These are phyloP conservation scores for Tenthredo mesomela DNA, from an alignment of 2,888 invertebrate species.

Conservation along the genomic window DNA sequence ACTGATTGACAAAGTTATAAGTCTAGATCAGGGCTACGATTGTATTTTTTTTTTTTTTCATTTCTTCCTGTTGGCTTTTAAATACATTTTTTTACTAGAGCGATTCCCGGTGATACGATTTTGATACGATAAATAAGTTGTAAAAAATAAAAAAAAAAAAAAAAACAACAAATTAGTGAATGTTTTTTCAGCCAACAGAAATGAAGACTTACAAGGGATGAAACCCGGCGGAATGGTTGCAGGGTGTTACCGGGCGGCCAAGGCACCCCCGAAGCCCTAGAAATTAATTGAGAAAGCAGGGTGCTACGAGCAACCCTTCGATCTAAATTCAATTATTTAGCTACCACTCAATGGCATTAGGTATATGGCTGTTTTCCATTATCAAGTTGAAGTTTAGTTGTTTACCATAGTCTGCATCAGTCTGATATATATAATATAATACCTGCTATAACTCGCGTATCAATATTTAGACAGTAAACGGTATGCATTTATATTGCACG, in stretches of 20 bases:
- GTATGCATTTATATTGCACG: background rate
- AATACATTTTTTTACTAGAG: no score
- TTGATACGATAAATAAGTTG: background rate
- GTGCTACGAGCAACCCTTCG: slow-evolving; percentile 67
- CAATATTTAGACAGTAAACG: background rate
- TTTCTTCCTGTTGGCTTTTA: background rate
- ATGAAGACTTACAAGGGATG: slow-evolving; percentile 69
- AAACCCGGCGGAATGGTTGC: slow-evolving; percentile 55
- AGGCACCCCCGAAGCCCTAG: slow-evolving; percentile 69
- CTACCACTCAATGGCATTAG: slow-evolving; percentile 56
- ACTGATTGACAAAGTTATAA: no score
- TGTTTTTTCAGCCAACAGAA: slow-evolving; percentile 68
- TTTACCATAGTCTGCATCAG: background rate
- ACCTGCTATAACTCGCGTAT: background rate
- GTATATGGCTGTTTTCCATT: slow-evolving; percentile 56
- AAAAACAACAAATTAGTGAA: slow-evolving; percentile 28
- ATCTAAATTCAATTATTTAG: slow-evolving; percentile 76
- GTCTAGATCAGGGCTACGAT: no score
- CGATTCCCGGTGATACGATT: background rate
- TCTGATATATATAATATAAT: background rate
- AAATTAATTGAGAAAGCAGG: slow-evolving; percentile 73
- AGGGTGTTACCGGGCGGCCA: slow-evolving; percentile 16
- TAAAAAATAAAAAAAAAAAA: no score
- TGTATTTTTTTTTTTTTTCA: background rate
- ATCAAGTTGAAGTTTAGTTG: slow-evolving; percentile 48